Base-by-base conservation (phyloP, 2,797 vertebrate genomes). In the Telmatherina bonti region DNA sequence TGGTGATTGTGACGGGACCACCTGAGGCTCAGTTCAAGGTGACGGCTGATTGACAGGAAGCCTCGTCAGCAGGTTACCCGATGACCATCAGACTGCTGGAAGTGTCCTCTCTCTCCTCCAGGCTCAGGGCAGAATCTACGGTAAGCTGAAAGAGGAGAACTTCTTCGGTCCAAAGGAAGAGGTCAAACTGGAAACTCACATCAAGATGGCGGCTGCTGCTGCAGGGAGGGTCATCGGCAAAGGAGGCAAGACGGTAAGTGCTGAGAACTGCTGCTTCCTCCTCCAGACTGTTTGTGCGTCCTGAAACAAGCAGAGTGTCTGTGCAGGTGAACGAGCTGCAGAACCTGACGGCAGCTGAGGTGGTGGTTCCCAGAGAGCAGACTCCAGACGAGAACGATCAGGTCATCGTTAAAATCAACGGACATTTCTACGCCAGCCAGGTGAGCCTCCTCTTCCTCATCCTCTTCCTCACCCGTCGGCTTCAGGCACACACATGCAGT, bases 391-490 rank as follows among this genome's bases (percentile, higher is more conserved):
- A 99, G 85, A 96, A 97, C 0, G 96, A 98, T 87, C 97, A 98
- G 89, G 97, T 98, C 86, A 96, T 98, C 0, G 97, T 99, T 68
- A 99, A 98, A 93, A 98, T 99, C 93, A 97, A 96, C 0, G 97
- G 97, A 81, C 97, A 99, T 89, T 99, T 99, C 94, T 99, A 97
- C 6, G 97, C 97, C 86, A 98, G 97, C 91, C 97, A 98, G 96
- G 97, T 97, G 22, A 33, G 10, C 5, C 15, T 52, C 38, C 16
- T 55, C 31, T 55, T 31, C n/a, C 36, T 3, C 35, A 36, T n/a
- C n/a, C n/a, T n/a, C n/a, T n/a, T n/a, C n/a, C n/a, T n/a, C n/a
- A n/a, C n/a, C n/a, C n/a, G n/a, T 11, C 9, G 11, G 35, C 35
- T 36, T 36, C 12, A 36, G 9, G 12, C 10, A 36, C 35, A 36